A percentile compares a stretch with the other conserved stretches of the same genome.
These are phyloP conservation scores for Sebastes iracundus DNA, from an alignment of 2,797 vertebrate genomes.

Conservation along the genomic window DNA sequence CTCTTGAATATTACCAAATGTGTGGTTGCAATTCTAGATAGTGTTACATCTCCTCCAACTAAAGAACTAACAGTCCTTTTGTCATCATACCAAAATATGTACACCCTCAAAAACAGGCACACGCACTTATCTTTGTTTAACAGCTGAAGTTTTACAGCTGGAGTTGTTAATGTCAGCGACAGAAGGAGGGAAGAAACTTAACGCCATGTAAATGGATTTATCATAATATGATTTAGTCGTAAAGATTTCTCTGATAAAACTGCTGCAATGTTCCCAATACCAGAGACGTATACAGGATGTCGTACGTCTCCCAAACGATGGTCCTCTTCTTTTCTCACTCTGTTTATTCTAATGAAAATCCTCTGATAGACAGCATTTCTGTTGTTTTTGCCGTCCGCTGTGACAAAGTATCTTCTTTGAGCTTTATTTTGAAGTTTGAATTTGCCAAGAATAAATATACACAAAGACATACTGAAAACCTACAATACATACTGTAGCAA, in stretches of 20 bases:
- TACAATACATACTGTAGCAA: not conserved
- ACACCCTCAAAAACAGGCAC: constrained; percentile 5
- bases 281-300: not conserved
- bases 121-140: constrained; percentile 22
- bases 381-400: not conserved
- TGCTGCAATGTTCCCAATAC: not conserved
- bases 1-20: not conserved
- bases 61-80: not conserved
- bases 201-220: constrained; percentile 5
- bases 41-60: not conserved
- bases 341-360: constrained; percentile 14
- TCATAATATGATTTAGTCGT: constrained; percentile 1
- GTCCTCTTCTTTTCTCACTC: constrained; percentile 13
- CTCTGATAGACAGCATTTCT: not conserved
- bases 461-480: not conserved
- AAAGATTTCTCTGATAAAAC: constrained; percentile 21
- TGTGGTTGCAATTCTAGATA: not conserved
- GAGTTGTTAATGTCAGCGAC: constrained; percentile 14
- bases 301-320: constrained; percentile 11
- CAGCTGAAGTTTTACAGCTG: not conserved
- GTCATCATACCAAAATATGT: not conserved
- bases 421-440: not conserved
- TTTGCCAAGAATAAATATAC: not conserved
- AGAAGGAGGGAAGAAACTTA: constrained; percentile 8
- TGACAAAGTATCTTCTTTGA: not conserved